A percentile compares a stretch with the other conserved stretches of the same genome.
Conservation (phyloP, 1,140 invertebrate species). For the Drosophila tropicalis region DNA sequence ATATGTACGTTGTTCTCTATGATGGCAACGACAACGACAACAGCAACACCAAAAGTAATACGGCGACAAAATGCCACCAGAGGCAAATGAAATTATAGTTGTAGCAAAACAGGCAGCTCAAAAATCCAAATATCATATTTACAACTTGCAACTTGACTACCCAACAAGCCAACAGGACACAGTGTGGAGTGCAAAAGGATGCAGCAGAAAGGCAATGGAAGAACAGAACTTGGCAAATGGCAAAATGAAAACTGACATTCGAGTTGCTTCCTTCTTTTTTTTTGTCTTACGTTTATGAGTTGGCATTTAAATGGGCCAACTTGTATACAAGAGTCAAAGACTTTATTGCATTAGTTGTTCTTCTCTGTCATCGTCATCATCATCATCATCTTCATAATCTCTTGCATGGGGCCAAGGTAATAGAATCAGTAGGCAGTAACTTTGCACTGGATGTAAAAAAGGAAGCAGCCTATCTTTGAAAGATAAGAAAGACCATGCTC, state of each 20-base stretch:
- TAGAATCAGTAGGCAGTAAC: slow-evolving; percentile 30
- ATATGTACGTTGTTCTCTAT: slow-evolving; percentile 27
- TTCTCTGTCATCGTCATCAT: slow-evolving; percentile 1
- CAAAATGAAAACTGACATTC: slow-evolving; percentile 68
- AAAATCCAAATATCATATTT: slow-evolving; percentile 80
- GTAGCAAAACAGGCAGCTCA: slow-evolving; percentile 56
- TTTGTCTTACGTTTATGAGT: slow-evolving; percentile 23
- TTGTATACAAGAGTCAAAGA: slow-evolving; percentile 20
- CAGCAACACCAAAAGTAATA: slow-evolving; percentile 11
- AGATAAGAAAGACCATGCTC: background rate
- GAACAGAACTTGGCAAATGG: slow-evolving; percentile 41
- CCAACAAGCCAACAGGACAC: slow-evolving; percentile 26
- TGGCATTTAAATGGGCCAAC: slow-evolving; percentile 20
- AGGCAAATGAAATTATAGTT: slow-evolving; percentile 71
- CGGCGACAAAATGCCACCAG: slow-evolving; percentile 66
- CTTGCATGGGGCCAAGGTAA: slow-evolving; percentile 20
- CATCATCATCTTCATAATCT: background rate
- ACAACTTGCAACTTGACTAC: slow-evolving; percentile 47
- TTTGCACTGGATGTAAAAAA: background rate
- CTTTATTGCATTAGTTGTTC: slow-evolving; percentile 26
- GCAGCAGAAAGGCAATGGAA: slow-evolving; percentile 15
- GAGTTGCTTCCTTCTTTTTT: slow-evolving; percentile 46
- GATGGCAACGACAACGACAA: slow-evolving; percentile 18
- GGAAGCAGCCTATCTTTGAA: background rate
- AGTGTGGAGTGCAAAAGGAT: slow-evolving; percentile 36